Evolutionary conservation across 2,888 invertebrate genomes (phyloP).

Genomic region (Apoda limacodes): DNA sequence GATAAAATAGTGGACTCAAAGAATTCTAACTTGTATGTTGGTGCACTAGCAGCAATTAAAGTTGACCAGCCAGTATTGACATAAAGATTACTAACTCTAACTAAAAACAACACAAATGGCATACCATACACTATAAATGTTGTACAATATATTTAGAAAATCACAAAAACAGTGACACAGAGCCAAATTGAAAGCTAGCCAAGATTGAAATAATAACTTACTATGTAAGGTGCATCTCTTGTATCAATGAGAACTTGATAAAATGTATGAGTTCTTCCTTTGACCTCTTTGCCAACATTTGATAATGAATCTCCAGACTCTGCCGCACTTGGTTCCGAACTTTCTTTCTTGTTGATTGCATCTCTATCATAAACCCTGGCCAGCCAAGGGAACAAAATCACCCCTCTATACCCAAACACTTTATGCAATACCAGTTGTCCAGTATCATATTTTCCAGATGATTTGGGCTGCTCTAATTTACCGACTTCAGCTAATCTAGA

Average conservation of each 20-base stretch:
- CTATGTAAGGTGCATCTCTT: slow-evolving; percentile 96
- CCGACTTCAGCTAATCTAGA: slow-evolving; percentile 94
- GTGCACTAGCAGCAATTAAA: no score
- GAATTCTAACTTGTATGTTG: no score
- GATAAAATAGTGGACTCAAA: no score
- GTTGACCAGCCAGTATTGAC: no score
- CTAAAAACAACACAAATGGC: no score
- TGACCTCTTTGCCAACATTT: slow-evolving; percentile 84
- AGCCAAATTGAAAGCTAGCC: no score
- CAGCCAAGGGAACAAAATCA: slow-evolving; percentile 96
- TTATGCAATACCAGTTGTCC: slow-evolving; percentile 96
- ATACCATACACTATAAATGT: no score
- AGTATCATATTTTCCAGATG: slow-evolving; percentile 92
- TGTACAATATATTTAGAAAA: no score
- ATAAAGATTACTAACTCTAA: no score
- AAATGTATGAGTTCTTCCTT: slow-evolving; percentile 92
- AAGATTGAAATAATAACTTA: slow-evolving; percentile 75
- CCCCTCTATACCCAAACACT: slow-evolving; percentile 97
- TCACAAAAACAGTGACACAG: no score
- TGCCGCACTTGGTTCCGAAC: slow-evolving; percentile 34
- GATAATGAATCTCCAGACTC: slow-evolving; percentile 46
- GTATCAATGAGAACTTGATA: slow-evolving; percentile 98
- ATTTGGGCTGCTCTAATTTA: slow-evolving; percentile 86
- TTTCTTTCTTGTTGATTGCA: slow-evolving; percentile 77
- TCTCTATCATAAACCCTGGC: slow-evolving; percentile 96